Evolutionary conservation across 2,888 invertebrate species (phyloP).

Genomic region (Pegoplata infirma): DNA sequence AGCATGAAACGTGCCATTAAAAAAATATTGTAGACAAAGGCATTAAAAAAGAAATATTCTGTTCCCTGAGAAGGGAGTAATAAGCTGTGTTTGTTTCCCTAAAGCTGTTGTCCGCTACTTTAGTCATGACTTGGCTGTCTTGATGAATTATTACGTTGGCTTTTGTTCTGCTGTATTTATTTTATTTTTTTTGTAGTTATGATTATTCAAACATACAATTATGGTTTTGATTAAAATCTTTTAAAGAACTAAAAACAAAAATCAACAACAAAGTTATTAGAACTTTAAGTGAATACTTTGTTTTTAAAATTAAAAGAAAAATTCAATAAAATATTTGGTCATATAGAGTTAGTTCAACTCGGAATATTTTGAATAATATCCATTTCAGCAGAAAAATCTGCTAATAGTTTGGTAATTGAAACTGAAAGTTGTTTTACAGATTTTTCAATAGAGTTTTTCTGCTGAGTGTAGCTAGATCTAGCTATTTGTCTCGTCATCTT

Average conservation of each 20-base stretch:
- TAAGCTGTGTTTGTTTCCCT: slow-evolving; percentile 1
- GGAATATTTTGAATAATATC: no score
- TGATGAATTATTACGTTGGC: slow-evolving; percentile 32
- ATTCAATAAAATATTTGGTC: no score
- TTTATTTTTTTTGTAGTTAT: no score
- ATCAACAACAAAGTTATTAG: neutral
- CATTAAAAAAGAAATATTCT: neutral
- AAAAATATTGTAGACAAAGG: slow-evolving; percentile 1
- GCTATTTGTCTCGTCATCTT: no score
- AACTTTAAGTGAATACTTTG: no score
- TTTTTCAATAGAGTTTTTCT: no score
- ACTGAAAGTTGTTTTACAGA: no score
- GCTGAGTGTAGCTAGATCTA: no score
- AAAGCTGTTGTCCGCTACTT: slow-evolving; percentile 2
- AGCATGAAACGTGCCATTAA: slow-evolving; percentile 42
- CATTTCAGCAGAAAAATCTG: no score
- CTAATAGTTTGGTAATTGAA: no score
- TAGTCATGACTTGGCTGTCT: slow-evolving; percentile 38
- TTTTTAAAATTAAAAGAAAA: neutral
- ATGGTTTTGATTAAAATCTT: slow-evolving; percentile 35
- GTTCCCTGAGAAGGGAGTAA: slow-evolving; percentile 28
- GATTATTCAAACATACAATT: slow-evolving; percentile 33
- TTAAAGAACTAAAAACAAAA: slow-evolving; percentile 11
- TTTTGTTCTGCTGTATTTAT: no score
- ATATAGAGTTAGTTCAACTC: no score